Base-by-base conservation (phyloP, 2,888 invertebrate genomes). In the Fragum sueziense region DNA sequence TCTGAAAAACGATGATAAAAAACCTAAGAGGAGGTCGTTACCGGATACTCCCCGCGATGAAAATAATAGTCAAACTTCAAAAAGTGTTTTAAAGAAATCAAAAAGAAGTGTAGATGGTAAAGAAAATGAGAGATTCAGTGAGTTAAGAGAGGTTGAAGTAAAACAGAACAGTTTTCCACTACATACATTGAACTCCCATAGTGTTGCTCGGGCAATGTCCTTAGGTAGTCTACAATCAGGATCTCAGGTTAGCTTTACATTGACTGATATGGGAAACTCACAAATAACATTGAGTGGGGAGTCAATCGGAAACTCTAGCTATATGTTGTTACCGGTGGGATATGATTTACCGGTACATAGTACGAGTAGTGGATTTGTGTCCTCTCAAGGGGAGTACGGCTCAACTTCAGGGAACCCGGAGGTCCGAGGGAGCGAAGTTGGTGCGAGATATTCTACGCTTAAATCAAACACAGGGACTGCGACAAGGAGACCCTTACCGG, bases 111-210 rank as follows among this genome's bases (percentile, higher is more conserved):
- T 52, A 11, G 73, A 20, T 51, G 33, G 51, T 51, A 62, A 51
- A 20, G 72, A 57, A n/a, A 54, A 33, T 20, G 71, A 52, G 17
- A 70, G 68, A n/a, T 31, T 7, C 17, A 67, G 72, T 62, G 77
- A 77, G 17, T 54, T 81, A 31, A 54, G 41, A 29, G 81, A 81
- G 51, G 68, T 81, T 9, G 74, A 74, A 20, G 73, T 81, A 1
- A 61, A 62, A 51, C 81, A 75, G 25, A 68, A 65, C 34, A 73
- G 51, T 70, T 69, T 75, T 29, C 74, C 74, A 34, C 47, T 78
- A 51, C 81, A 81, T 34, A 51, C 54, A 54, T 25, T 65, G 0
- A 65, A 41, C 34, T 65, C 65, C 11, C 20, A 65, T n/a, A 22
- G 41, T 65, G 65, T 65, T 41, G 65, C 34, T 22, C 37, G 65